Conservation (phyloP, 2,888 invertebrate species). For the Drosophila nr. medialis region DNA sequence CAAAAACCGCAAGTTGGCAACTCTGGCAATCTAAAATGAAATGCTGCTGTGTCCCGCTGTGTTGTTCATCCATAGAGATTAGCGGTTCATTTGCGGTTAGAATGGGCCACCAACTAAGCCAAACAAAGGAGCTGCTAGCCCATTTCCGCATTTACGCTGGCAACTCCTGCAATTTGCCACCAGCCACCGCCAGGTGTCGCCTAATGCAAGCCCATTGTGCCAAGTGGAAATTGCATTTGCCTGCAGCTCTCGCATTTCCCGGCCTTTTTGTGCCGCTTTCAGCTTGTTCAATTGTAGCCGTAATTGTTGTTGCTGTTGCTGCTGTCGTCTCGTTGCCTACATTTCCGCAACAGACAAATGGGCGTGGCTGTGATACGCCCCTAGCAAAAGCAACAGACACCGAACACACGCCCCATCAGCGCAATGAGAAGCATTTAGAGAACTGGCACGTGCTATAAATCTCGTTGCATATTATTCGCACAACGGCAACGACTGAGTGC, state of each 20-base stretch:
- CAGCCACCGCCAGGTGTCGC: conserved; percentile 66
- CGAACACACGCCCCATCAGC: conserved; percentile 3
- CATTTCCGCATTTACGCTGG: conserved; percentile 54
- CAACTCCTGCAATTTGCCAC: conserved; percentile 66
- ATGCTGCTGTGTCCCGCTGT: not conserved
- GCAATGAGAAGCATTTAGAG: conserved; percentile 22
- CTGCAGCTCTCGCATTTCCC: conserved; percentile 24
- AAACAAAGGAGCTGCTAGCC: conserved; percentile 37
- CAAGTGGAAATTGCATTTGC: conserved; percentile 57
- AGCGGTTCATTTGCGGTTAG: conserved; percentile 54
- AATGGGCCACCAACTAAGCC: conserved; percentile 1
- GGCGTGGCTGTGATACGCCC: conserved; percentile 51
- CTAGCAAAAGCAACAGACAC: conserved; percentile 25
- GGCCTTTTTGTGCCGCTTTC: conserved; percentile 6
- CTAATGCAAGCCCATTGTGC: conserved; percentile 53
- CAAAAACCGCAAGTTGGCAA: conserved; percentile 26
- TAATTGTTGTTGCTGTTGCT: conserved; percentile 12
- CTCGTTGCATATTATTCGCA: not conserved
- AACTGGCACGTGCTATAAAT: conserved; percentile 29
- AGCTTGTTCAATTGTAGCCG: conserved; percentile 19
- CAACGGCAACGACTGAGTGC: not conserved
- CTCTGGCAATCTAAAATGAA: conserved; percentile 8
- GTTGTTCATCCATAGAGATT: conserved; percentile 33
- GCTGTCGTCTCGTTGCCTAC: conserved; percentile 54
- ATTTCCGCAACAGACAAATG: conserved; percentile 72